These are phyloP conservation scores for Tetragonula carbonaria DNA, from an alignment of 2,888 invertebrate species.

Conservation along the genomic window DNA sequence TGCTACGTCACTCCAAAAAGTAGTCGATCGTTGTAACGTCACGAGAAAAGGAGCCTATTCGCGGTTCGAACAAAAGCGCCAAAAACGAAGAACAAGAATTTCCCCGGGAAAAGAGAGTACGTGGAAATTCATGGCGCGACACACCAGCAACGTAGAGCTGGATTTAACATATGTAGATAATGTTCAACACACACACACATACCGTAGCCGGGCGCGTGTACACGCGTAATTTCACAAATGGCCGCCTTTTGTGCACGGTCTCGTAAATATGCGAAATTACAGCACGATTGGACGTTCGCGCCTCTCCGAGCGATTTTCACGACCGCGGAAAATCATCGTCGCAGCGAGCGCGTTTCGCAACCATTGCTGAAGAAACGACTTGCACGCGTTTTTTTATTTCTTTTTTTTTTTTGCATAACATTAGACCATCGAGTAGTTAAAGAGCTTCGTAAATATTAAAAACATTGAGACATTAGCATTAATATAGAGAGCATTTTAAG, in stretches of 20 bases:
- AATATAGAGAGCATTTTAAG: no score
- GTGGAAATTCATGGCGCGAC: neutral
- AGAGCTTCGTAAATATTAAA: no score
- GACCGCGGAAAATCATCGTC: slow-evolving; percentile 44
- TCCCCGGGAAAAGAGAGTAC: neutral
- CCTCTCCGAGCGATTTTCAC: slow-evolving; percentile 53
- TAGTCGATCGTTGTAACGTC: no score
- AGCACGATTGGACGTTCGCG: slow-evolving; percentile 52
- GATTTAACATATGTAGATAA: neutral
- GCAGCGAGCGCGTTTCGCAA: slow-evolving; percentile 3
- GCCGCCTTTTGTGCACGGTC: slow-evolving; percentile 56
- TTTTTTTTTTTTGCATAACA: slow-evolving; percentile 11
- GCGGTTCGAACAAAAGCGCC: neutral
- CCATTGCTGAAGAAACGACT: neutral
- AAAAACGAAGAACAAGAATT: slow-evolving; percentile 29
- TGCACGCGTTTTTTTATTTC: neutral
- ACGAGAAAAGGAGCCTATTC: slow-evolving; percentile 11
- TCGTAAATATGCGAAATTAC: slow-evolving; percentile 68
- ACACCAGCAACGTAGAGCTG: slow-evolving; percentile 5
- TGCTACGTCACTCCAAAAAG: no score
- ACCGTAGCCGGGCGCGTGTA: neutral
- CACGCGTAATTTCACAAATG: slow-evolving; percentile 71
- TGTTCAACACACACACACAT: neutral
- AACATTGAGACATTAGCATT: no score
- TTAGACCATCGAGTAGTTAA: neutral